Evolutionary conservation across 2,113 vertebrate genomes (phyloP).

Genomic region (Litocranius walleri): DNA sequence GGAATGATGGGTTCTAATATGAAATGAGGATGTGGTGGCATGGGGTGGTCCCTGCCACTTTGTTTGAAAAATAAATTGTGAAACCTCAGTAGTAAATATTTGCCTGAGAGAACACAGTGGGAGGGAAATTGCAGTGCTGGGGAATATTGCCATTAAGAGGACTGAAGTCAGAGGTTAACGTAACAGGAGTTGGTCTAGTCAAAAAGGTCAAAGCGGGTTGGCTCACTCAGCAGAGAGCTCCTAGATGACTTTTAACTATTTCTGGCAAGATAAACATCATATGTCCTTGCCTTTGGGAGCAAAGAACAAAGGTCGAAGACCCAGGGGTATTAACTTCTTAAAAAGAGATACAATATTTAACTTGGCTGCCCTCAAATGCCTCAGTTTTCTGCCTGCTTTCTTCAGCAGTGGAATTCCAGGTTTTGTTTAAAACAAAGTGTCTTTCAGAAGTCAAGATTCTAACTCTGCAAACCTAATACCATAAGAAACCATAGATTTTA

Average conservation of each 20-base stretch:
- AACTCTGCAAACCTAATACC: not conserved
- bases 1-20: constrained; percentile 79
- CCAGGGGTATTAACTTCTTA: constrained; percentile 63
- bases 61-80: constrained; percentile 84
- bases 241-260: constrained; percentile 80
- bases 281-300: constrained; percentile 70
- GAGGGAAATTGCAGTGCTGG: constrained; percentile 79
- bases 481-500: not conserved
- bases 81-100: constrained; percentile 82
- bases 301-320: constrained; percentile 72
- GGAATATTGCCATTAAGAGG: constrained; percentile 78
- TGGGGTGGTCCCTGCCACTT: constrained; percentile 84
- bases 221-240: constrained; percentile 69
- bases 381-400: not conserved
- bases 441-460: constrained; percentile 34
- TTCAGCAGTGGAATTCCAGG: constrained; percentile 20
- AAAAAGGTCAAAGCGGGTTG: constrained; percentile 77
- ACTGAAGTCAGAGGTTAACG: constrained; percentile 83
- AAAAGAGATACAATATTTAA: constrained; percentile 74
- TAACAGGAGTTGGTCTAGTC: constrained; percentile 84
- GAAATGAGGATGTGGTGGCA: constrained; percentile 73
- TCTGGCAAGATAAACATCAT: constrained; percentile 80
- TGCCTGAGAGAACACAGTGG: constrained; percentile 76
- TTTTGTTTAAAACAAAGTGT: constrained; percentile 50
- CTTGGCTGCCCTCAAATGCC: constrained; percentile 58